Base-by-base conservation (phyloP, 2,113 vertebrate genomes). In the Nothoprocta pentlandii region DNA sequence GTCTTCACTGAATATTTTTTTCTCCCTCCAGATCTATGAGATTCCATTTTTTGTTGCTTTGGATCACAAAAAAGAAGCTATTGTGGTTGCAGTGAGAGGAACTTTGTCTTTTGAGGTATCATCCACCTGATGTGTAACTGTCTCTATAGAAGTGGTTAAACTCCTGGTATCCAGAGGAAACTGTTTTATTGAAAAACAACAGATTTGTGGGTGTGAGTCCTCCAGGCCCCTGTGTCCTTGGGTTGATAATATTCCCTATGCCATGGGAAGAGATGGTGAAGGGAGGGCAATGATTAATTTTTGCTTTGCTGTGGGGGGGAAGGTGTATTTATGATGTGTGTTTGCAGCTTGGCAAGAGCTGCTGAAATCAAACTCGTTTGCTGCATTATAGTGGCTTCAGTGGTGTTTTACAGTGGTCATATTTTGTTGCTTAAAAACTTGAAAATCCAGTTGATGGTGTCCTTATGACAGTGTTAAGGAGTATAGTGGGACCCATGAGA, bases 31-130 rank as follows among this genome's bases (percentile, higher is more conserved):
- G 99, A 99, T 99, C 68, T 99, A 99, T 9, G 99, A 99, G 97
- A 99, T 99, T 63, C 99, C 99, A 1, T 99, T 99, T 95, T 98
- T 98, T 15, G 99, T 99, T 96, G 99, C 99, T 59, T 97, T 99
- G 97, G 99, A 99, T 96, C 99, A 99, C 95, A 98, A 98, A 97
- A 99, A 98, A 49, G 99, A 99, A 92, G 98, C 98, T 1, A 97
- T 99, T 22, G 97, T 99, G 84, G 99, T 99, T 15, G 98, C 99
- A 13, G 98, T 99, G 88, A 98, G 99, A 96, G 99, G 99, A 93
- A 99, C 99, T 6, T 97, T 99, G 96, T 99, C 99, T 15, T 98
- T 99, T 17, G 98, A 98, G 98, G 99, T 99, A 93, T 94, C 85
- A 14, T 67, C 12, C 14, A 6, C 79, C 32, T 34, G 7, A 5